These are phyloP conservation scores for Pachyuromys duprasi DNA, from an alignment of 2,797 vertebrate genomes.

Conservation along the genomic window DNA sequence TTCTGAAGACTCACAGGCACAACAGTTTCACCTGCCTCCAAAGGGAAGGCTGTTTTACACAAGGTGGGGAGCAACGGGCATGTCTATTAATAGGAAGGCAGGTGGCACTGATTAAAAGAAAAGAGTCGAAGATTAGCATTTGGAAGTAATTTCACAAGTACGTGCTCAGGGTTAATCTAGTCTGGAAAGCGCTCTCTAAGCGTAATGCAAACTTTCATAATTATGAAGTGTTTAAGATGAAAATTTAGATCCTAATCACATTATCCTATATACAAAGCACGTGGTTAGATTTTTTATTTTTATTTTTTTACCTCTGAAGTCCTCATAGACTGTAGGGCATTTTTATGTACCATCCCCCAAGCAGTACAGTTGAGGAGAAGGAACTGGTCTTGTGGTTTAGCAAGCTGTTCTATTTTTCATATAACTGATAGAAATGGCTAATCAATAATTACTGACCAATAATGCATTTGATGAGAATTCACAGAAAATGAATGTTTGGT, in stretches of 20 bases:
- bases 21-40: slow-evolving; percentile 48
- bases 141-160: slow-evolving; percentile 74
- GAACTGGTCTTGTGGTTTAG: slow-evolving; percentile 22
- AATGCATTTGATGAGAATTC: slow-evolving; percentile 37
- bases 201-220: slow-evolving; percentile 75
- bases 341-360: neutral
- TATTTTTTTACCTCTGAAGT: slow-evolving; percentile 45
- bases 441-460: slow-evolving; percentile 38
- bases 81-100: slow-evolving; percentile 70
- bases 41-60: slow-evolving; percentile 54
- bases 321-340: neutral
- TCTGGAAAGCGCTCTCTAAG: slow-evolving; percentile 29
- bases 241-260: slow-evolving; percentile 67
- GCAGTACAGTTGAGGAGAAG: neutral
- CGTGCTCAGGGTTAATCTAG: slow-evolving; percentile 63
- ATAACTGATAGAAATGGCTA: neutral
- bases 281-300: slow-evolving; percentile 44
- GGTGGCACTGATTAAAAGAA: slow-evolving; percentile 72
- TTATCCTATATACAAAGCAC: slow-evolving; percentile 39
- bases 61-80: slow-evolving; percentile 24
- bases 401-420: slow-evolving; percentile 51
- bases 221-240: slow-evolving; percentile 66
- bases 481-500: slow-evolving; percentile 61
- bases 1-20: slow-evolving; percentile 29
- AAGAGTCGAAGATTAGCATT: slow-evolving; percentile 62